phyloP scores from a whole-genome alignment of 2,797 vertebrate species.

The Erethizon dorsatum region DNA sequence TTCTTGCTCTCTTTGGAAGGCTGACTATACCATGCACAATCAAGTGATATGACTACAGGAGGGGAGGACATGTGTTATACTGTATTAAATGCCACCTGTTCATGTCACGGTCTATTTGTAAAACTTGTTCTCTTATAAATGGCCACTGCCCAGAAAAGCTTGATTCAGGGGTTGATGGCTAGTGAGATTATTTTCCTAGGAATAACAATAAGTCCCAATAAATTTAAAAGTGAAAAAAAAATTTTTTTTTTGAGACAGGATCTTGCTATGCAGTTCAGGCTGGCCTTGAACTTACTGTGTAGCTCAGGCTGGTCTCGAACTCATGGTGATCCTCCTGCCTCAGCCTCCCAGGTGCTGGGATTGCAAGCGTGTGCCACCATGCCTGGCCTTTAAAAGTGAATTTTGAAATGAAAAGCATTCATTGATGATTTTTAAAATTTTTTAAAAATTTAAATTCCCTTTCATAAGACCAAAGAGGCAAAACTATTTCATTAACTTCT shows the following conservation, averaged over 20 bases:
- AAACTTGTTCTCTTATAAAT: neutral
- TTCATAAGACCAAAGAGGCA: slow-evolving; percentile 64
- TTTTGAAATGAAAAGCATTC: slow-evolving; percentile 43
- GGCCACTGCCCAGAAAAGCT: slow-evolving; percentile 12
- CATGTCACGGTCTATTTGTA: neutral
- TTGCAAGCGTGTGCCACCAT: neutral
- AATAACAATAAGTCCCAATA: neutral
- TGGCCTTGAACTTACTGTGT: neutral
- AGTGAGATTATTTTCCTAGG: neutral
- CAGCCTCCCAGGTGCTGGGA: neutral
- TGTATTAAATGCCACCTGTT: slow-evolving; percentile 36
- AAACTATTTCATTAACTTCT: slow-evolving; percentile 36
- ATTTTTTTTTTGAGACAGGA: neutral
- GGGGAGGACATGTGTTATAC: neutral
- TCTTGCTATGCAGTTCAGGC: neutral
- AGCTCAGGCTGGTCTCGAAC: neutral
- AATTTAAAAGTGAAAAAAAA: neutral
- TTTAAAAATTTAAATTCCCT: slow-evolving; percentile 48
- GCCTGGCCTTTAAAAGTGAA: neutral
- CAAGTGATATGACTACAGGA: slow-evolving; percentile 86
- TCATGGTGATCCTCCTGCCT: neutral
- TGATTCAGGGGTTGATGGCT: neutral
- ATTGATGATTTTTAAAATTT: neutral
- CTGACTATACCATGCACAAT: slow-evolving; percentile 89
- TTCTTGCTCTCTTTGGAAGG: slow-evolving; percentile 90